Percentiles rank a stretch among this genome's conserved stretches.
Conservation (phyloP, 2,113 vertebrate genomes). For the human (Homo sapiens) region GRCh38 chr17:33137501-33138000, state of each 20-base stretch:
- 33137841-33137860: not conserved
- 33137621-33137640: not conserved
- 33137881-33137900: not conserved
- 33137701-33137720: not conserved
- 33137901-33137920: not conserved
- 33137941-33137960: not conserved
- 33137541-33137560: not conserved
- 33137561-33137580: accelerated
- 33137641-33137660: not conserved
- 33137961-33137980: not conserved
- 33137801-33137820: not conserved
- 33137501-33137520: not conserved
- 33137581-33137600: not conserved
- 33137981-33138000: not conserved
- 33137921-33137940: not conserved
- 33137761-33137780: not conserved
- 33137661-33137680: not conserved
- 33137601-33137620: not conserved
- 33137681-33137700: not conserved
- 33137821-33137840: not conserved
- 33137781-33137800: not conserved
- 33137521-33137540: no score
- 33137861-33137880: not conserved
- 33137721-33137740: not conserved
- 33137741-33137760: not conserved